Percentiles rank a stretch among this genome's conserved stretches.
These are phyloP conservation scores for Drosophila mimetica DNA, from an alignment of 2,888 invertebrate genomes.

Conservation along the genomic window DNA sequence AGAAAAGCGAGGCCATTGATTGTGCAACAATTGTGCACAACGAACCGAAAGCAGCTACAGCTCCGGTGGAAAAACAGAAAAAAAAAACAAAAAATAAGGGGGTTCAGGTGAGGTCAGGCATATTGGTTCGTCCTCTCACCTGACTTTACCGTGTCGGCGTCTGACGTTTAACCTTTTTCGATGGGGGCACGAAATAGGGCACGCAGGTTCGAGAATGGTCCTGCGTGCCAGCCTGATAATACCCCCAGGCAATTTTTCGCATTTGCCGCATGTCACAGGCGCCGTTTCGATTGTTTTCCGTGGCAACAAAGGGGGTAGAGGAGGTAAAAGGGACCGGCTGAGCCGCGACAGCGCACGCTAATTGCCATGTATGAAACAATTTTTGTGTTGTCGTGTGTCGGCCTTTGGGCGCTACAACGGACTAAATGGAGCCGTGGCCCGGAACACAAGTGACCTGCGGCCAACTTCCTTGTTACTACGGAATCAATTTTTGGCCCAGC, in stretches of 20 bases:
- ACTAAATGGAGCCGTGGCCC: constrained; percentile 29
- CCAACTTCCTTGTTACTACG: constrained; percentile 31
- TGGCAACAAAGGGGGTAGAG: no score
- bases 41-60: constrained; percentile 28
- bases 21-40: constrained; percentile 60
- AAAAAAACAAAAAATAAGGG: not conserved
- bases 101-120: constrained; percentile 30
- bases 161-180: constrained; percentile 44
- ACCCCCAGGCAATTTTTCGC: constrained; percentile 63
- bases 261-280: constrained; percentile 60
- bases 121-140: constrained; percentile 35
- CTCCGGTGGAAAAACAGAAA: not conserved
- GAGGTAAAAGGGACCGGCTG: constrained; percentile 5
- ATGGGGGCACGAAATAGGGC: constrained; percentile 8
- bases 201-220: constrained; percentile 1
- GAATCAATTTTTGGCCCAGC: constrained; percentile 39
- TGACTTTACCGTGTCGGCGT: constrained; percentile 37
- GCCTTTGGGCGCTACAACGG: constrained; percentile 44
- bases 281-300: constrained; percentile 49
- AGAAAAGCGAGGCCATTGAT: constrained; percentile 31
- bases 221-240: constrained; percentile 36
- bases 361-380: constrained; percentile 62
- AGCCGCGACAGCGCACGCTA: constrained; percentile 51
- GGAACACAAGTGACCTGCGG: constrained; percentile 40
- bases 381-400: constrained; percentile 40